Evolutionary conservation across 2,797 vertebrate genomes (phyloP).

Genomic region (Myoxocephalus aenaeus): DNA sequence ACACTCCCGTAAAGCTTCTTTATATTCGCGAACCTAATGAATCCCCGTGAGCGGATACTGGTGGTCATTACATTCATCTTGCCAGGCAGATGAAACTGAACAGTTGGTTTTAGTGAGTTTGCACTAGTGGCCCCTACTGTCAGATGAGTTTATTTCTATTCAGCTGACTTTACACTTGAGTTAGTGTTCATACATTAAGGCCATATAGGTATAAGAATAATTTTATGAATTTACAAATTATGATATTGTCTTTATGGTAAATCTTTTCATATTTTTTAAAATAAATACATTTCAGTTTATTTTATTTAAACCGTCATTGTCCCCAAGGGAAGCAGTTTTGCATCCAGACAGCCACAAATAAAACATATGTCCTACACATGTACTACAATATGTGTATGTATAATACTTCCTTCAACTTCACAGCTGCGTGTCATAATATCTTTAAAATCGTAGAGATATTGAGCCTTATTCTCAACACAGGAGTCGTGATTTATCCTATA

Average conservation of each 20-base stretch:
- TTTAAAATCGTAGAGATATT: background rate
- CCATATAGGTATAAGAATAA: no score
- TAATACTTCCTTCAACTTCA: background rate
- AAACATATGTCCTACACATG: background rate
- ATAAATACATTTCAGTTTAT: background rate
- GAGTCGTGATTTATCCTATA: background rate
- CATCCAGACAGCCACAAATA: background rate
- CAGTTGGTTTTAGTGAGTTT: slow-evolving; percentile 9
- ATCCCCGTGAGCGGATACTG: no score
- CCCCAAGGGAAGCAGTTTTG: background rate
- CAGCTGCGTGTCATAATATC: background rate
- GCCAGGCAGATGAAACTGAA: slow-evolving; percentile 10
- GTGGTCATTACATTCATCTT: slow-evolving; percentile 18
- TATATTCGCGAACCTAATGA: no score
- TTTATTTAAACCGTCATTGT: background rate
- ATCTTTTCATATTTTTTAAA: background rate
- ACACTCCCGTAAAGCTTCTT: background rate
- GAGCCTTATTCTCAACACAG: background rate
- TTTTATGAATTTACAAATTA: no score
- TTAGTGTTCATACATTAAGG: no score
- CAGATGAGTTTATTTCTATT: background rate
- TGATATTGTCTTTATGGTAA: background rate
- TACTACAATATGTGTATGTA: background rate
- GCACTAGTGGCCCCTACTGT: slow-evolving; percentile 8
- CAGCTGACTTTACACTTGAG: background rate